These are phyloP conservation scores for Sebastes reedi DNA, from an alignment of 2,797 vertebrate species.

Conservation along the genomic window DNA sequence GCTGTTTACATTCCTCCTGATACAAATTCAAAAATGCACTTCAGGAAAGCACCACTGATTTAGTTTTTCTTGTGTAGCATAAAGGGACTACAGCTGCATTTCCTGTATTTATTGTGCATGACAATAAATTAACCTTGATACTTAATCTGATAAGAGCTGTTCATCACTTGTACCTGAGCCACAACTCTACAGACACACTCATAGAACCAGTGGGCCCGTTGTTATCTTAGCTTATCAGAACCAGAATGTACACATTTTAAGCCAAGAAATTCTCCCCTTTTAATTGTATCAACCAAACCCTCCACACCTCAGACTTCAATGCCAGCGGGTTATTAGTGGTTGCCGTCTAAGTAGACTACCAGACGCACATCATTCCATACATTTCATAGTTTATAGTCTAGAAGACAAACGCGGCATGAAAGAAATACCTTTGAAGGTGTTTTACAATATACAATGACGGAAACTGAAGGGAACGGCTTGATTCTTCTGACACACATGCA, in stretches of 20 bases:
- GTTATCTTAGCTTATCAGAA: not conserved
- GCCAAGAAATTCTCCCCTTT: not conserved
- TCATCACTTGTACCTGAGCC: not conserved
- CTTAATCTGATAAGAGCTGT: not conserved
- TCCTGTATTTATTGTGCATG: not conserved
- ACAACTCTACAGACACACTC: not conserved
- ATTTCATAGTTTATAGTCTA: not conserved
- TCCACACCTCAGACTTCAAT: slow-evolving; percentile 3
- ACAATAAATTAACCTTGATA: not conserved
- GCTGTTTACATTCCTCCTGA: too few species aligned
- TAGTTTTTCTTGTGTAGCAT: not conserved
- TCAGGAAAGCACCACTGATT: not conserved
- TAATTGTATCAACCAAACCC: not conserved
- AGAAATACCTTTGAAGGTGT: not conserved
- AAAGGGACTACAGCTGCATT: not conserved
- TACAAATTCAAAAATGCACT: not conserved
- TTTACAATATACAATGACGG: not conserved
- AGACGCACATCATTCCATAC: slow-evolving; percentile 27
- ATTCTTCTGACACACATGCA: not conserved
- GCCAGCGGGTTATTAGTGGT: not conserved
- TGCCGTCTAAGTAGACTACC: fast-evolving
- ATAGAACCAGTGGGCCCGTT: not conserved
- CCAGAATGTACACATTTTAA: slow-evolving; percentile 3
- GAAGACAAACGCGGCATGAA: not conserved
- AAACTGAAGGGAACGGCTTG: not conserved